These are phyloP conservation scores for Pachymerium ferrugineum DNA, from an alignment of 2,888 invertebrate species.

Conservation along the genomic window DNA sequence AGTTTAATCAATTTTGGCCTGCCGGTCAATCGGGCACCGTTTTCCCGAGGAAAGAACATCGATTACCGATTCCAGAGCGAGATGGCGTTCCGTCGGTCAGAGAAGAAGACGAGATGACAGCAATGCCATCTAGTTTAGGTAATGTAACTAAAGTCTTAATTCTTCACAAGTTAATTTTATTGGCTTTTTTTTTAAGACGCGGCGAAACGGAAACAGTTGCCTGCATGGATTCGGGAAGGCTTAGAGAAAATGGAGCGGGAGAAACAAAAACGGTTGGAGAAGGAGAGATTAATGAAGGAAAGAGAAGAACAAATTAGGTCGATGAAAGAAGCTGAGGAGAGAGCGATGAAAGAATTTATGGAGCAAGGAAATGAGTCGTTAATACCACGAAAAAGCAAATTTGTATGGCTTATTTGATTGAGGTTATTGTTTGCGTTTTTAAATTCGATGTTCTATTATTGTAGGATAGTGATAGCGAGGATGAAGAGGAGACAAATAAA, in stretches of 20 bases:
- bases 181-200: constrained; percentile 57
- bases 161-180: not conserved
- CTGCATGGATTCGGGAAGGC: constrained; percentile 97
- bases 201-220: constrained; percentile 78
- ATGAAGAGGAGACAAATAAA: constrained; percentile 45
- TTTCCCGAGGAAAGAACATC: constrained; percentile 33
- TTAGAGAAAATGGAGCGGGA: constrained; percentile 96
- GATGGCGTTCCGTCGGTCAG: constrained; percentile 28
- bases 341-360: constrained; percentile 29
- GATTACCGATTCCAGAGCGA: not conserved
- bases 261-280: constrained; percentile 78
- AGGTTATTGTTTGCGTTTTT: not conserved
- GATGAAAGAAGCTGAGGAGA: constrained; percentile 41
- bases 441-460: not conserved
- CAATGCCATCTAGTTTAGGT: constrained; percentile 35
- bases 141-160: not conserved
- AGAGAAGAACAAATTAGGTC: constrained; percentile 52
- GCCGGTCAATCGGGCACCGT: constrained; percentile 35
- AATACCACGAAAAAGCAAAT: constrained; percentile 56
- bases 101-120: constrained; percentile 33
- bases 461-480: constrained; percentile 47
- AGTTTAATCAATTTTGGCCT: constrained; percentile 38
- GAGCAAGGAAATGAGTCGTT: constrained; percentile 51
- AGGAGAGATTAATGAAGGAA: constrained; percentile 62
- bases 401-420: constrained; percentile 50